These are phyloP conservation scores for Halcyon chelicuti DNA, from an alignment of 2,797 vertebrate species.

Conservation along the genomic window DNA sequence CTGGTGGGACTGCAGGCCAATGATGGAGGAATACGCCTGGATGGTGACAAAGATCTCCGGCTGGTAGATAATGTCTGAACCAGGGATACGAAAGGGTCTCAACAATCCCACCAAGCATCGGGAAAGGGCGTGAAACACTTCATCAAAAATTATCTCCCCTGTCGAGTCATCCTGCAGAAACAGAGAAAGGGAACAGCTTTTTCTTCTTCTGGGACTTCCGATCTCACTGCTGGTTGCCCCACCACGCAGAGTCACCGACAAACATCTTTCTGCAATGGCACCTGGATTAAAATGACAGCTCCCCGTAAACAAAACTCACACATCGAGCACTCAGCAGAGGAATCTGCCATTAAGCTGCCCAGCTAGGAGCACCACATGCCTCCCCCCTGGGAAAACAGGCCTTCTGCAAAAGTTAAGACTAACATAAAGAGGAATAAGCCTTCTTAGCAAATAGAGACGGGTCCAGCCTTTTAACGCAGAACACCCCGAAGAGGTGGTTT, in stretches of 20 bases:
- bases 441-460: fast-evolving
- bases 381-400: neutral
- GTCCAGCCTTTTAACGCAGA: neutral
- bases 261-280: neutral
- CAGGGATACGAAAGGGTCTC: slow-evolving; percentile 91
- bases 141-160: slow-evolving; percentile 97
- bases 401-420: neutral
- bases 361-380: neutral
- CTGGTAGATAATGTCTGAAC: slow-evolving; percentile 89
- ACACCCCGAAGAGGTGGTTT: neutral
- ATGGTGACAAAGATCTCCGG: slow-evolving; percentile 97
- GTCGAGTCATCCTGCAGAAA: slow-evolving; percentile 92
- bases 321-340: neutral
- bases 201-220: neutral
- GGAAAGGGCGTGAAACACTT: slow-evolving; percentile 94
- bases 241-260: fast-evolving
- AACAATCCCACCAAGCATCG: slow-evolving; percentile 89
- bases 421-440: neutral
- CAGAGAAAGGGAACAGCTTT: neutral
- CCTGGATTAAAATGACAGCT: neutral
- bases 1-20: slow-evolving; percentile 94
- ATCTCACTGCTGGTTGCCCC: neutral
- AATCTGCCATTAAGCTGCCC: neutral
- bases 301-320: neutral
- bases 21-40: slow-evolving; percentile 95